Evolutionary conservation across 2,113 vertebrate species (phyloP).

Genomic region (Bubo bubo): DNA sequence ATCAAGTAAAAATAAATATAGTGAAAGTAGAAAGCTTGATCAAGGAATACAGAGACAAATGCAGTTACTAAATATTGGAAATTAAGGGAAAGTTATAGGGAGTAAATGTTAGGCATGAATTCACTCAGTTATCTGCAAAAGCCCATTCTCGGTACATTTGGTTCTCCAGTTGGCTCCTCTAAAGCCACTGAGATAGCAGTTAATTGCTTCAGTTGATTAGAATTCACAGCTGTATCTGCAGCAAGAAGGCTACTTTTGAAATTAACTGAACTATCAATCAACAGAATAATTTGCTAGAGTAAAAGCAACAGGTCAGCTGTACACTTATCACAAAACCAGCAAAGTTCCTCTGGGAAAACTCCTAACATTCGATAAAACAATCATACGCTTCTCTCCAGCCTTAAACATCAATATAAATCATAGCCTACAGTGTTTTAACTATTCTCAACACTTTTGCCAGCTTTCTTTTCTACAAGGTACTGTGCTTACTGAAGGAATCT

Average conservation of each 20-base stretch:
- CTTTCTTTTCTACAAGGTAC: background rate
- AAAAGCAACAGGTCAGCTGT: conserved; percentile 36
- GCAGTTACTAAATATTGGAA: background rate
- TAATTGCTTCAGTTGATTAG: conserved; percentile 72
- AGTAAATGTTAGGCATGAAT: conserved; percentile 43
- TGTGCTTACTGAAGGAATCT: background rate
- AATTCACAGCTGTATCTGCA: conserved; percentile 64
- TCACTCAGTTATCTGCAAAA: conserved; percentile 51
- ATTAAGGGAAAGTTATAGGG: background rate
- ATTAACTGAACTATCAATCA: conserved; percentile 60
- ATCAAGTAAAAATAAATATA: background rate
- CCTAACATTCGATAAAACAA: background rate
- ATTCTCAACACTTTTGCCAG: background rate
- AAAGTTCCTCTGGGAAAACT: conserved; percentile 33
- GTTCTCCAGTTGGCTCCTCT: conserved; percentile 43
- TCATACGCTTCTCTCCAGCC: background rate
- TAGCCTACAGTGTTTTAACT: background rate
- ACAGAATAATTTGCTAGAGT: conserved; percentile 36
- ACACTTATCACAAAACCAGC: conserved; percentile 3
- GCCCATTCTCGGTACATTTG: conserved; percentile 18
- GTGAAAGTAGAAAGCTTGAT: background rate
- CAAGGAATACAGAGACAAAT: background rate
- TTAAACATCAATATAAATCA: background rate
- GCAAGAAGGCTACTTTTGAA: conserved; percentile 29
- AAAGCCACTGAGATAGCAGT: conserved; percentile 64